Percentiles rank a stretch among this genome's conserved stretches.
Conservation (phyloP, 23 tunicate genomes). For the Diplosoma virens region DNA sequence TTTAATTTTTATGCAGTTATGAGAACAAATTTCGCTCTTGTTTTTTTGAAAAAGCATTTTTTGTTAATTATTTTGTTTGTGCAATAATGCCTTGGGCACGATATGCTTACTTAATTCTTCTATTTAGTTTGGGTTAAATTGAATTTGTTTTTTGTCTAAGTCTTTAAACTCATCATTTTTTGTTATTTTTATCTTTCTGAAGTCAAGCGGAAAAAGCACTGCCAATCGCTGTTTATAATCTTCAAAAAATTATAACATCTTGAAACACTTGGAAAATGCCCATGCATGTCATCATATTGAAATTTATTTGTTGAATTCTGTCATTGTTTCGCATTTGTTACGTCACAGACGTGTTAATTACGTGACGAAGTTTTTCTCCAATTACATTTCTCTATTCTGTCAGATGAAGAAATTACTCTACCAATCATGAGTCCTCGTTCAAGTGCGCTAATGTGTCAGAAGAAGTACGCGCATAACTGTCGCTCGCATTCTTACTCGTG, state of each 20-base stretch:
- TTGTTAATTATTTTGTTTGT: not conserved
- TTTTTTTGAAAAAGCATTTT: not conserved
- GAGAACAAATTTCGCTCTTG: not conserved
- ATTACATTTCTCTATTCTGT: not conserved
- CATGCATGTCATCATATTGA: not conserved
- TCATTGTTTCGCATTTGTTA: not conserved
- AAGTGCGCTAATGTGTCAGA: constrained; percentile 38
- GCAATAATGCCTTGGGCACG: too few species aligned
- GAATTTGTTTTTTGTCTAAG: too few species aligned
- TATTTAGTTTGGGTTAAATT: too few species aligned
- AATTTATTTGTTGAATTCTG: not conserved
- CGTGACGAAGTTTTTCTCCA: not conserved
- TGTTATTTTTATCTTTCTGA: not conserved
- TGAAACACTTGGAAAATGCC: not conserved
- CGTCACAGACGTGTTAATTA: not conserved
- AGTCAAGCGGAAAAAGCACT: too few species aligned
- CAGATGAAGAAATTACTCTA: constrained; percentile 49
- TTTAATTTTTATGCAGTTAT: not conserved
- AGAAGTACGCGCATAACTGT: constrained; percentile 1
- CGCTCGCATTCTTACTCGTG: not conserved
- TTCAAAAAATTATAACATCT: too few species aligned
- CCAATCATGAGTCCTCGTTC: constrained; percentile 71
- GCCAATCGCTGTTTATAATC: too few species aligned
- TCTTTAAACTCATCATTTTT: not conserved
- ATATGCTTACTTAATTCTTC: too few species aligned